Percentiles rank a stretch among this genome's conserved stretches.
phyloP scores from a whole-genome alignment of 2,888 invertebrate species.

The Archaeoteleia sp. region DNA sequence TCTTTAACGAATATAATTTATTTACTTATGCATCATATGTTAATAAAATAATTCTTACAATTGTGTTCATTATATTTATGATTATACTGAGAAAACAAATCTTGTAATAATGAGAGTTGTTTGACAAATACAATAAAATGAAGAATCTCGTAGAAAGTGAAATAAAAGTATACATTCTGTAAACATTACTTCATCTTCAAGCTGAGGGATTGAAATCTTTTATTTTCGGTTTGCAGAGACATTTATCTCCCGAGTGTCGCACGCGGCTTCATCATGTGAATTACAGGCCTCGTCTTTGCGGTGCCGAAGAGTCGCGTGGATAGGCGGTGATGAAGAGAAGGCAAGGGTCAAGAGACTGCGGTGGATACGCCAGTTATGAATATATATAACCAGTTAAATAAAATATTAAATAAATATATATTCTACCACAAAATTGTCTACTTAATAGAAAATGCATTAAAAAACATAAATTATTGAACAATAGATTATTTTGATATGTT shows the following conservation, averaged over 20 bases:
- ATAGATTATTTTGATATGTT: too few species aligned
- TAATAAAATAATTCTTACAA: too few species aligned
- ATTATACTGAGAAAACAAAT: too few species aligned
- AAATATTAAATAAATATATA: not conserved
- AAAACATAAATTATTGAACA: too few species aligned
- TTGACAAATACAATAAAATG: too few species aligned
- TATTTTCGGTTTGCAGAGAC: conserved; percentile 63
- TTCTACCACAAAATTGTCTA: too few species aligned
- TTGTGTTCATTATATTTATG: too few species aligned
- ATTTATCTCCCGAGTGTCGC: conserved; percentile 72
- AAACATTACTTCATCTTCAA: conserved; percentile 40
- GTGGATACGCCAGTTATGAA: conserved; percentile 54
- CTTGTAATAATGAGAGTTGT: too few species aligned
- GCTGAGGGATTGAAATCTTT: conserved; percentile 60
- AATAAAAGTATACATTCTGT: conserved; percentile 28
- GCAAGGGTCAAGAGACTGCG: conserved; percentile 58
- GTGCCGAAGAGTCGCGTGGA: conserved; percentile 74
- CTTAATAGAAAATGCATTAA: too few species aligned
- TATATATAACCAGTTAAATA: conserved; percentile 29
- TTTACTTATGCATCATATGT: too few species aligned
- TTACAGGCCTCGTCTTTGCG: conserved; percentile 71
- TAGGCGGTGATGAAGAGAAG: conserved; percentile 69
- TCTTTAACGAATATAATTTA: too few species aligned
- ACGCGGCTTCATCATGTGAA: conserved; percentile 74
- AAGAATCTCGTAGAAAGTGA: too few species aligned